These are phyloP conservation scores for Caenorhabditis sp. DNA, from an alignment of 2,888 invertebrate genomes.

Conservation along the genomic window DNA sequence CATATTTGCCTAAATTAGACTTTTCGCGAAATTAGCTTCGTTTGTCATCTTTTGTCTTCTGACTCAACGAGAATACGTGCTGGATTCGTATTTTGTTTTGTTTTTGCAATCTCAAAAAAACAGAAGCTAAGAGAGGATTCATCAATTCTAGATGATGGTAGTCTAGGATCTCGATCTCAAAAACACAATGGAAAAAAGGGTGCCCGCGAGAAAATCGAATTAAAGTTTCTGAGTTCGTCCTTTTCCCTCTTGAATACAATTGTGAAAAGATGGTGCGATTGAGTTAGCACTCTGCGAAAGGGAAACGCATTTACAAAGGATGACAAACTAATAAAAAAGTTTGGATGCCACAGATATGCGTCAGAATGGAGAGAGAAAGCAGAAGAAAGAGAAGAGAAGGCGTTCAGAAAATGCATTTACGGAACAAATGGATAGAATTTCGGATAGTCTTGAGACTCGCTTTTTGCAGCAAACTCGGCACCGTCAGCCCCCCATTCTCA, in stretches of 20 bases:
- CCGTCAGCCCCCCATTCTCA: no score
- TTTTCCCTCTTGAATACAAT: constrained; percentile 28
- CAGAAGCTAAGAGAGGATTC: constrained; percentile 23
- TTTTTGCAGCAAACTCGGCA: not conserved
- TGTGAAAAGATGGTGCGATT: constrained; percentile 30
- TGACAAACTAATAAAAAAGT: constrained; percentile 50
- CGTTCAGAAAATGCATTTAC: constrained; percentile 27
- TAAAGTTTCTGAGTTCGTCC: constrained; percentile 45
- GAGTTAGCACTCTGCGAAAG: constrained; percentile 45
- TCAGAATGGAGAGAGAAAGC: not conserved
- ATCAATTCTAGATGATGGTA: constrained; percentile 32
- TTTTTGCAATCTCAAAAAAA: constrained; percentile 15
- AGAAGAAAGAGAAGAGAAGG: constrained; percentile 8
- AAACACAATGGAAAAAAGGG: constrained; percentile 7
- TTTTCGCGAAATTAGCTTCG: constrained; percentile 5
- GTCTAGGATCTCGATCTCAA: constrained; percentile 1
- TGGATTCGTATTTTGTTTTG: not conserved
- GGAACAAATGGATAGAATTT: constrained; percentile 23
- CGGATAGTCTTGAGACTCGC: constrained; percentile 4
- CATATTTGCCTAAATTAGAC: no score
- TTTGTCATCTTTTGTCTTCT: not conserved
- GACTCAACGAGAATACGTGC: not conserved
- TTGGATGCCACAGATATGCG: constrained; percentile 36
- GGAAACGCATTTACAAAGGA: constrained; percentile 39
- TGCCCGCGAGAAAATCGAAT: constrained; percentile 29